Base-by-base conservation (phyloP, 2,888 invertebrate genomes). In the Drosophila parthenogenetica region DNA sequence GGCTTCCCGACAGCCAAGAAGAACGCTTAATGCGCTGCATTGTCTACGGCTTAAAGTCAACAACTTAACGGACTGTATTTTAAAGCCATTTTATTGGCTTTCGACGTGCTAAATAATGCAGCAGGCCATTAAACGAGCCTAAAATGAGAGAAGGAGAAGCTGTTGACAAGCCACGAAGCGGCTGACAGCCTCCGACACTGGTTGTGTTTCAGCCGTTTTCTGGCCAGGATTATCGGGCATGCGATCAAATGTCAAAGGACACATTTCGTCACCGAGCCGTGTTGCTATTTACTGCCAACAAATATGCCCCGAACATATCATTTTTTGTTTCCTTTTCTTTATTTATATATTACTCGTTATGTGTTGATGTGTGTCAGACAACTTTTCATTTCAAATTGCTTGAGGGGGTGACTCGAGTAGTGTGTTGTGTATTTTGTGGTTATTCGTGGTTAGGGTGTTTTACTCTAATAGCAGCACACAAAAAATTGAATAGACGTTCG, bases 181-280 rank as follows among this genome's bases (percentile, higher is more conserved):
- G 60, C 50, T 58, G 43, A 45, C 43, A 50, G 58, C 8, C 25
- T 45, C 32, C 5, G 35, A n/a, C n/a, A 13, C 45, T 19, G 45
- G 13, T 48, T 46, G 29, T 29, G 29, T 29, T 29, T 29, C 29
- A 29, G 29, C 5, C 29, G 29, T 29, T 29, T 29, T 29, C 19
- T 25, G 48, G 53, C 14, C 51, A 57, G 61, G 61, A 77, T 73
- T 77, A 76, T 76, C 73, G 59, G 73, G 37, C 48, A 25, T 46
- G 58, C 51, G 83, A 84, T 87, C 86, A 89, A 87, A 89, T 87
- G 86, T 87, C 86, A 87, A 87, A 89, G 86, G 87, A 89, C 85
- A 79, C 85, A 89, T 87, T 86, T 89, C 81, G 70, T 80, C 88
- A 78, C 59, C 65, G 60, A 25, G 68, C 70, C 65, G 39, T 83